Conservation (phyloP, 2,797 vertebrate species). For the Nasua narica region DNA sequence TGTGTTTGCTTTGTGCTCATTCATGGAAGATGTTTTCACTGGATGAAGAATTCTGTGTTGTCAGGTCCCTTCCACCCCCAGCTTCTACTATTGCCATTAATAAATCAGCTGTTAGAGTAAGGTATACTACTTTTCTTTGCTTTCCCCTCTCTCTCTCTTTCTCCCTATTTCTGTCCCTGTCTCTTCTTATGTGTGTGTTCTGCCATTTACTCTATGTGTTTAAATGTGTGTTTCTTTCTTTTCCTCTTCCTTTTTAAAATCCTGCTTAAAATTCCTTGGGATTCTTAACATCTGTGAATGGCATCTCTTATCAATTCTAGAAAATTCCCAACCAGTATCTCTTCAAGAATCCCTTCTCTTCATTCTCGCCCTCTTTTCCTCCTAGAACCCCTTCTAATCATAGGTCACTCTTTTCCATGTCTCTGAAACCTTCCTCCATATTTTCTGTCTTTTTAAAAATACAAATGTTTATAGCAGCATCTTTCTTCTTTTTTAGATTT, state of each 20-base stretch:
- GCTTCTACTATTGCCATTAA: neutral
- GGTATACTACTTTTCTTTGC: neutral
- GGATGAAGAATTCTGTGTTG: constrained; percentile 25
- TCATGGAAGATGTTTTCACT: neutral
- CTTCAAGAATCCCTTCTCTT: neutral
- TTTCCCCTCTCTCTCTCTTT: neutral
- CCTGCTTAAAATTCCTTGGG: constrained; percentile 7
- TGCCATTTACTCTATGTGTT: neutral
- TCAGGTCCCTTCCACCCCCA: neutral
- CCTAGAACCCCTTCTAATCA: neutral
- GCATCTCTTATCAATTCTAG: neutral
- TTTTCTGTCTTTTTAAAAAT: neutral
- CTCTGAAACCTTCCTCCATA: neutral
- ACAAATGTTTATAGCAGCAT: neutral
- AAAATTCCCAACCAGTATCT: neutral
- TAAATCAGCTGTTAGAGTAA: neutral
- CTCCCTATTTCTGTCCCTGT: neutral
- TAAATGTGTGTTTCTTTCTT: neutral
- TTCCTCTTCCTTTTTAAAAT: neutral
- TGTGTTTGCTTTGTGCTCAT: neutral
- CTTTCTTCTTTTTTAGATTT: neutral
- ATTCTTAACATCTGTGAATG: neutral
- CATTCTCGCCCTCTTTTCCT: neutral
- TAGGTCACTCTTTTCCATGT: neutral
- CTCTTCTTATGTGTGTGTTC: neutral